Evolutionary conservation across 1,140 invertebrate genomes (phyloP).

Genomic region (Plodia interpunctella): DNA sequence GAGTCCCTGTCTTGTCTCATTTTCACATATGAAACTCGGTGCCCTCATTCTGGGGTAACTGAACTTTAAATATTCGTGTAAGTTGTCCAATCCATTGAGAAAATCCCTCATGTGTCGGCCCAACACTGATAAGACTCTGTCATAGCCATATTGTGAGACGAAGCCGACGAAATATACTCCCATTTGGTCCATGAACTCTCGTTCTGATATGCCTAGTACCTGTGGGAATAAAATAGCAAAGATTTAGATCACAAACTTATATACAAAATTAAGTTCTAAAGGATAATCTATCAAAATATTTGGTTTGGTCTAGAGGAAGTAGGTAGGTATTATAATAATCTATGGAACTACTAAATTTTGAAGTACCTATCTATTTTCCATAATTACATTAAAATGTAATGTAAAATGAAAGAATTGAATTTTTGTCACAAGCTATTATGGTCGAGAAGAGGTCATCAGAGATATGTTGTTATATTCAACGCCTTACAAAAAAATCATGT

Average conservation of each 20-base stretch:
- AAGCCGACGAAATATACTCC: constrained; percentile 93
- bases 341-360: too few species aligned
- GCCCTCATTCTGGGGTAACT: constrained; percentile 93
- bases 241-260: neutral
- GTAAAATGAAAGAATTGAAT: too few species aligned
- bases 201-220: constrained; percentile 90
- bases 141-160: constrained; percentile 96
- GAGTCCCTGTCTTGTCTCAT: constrained; percentile 93
- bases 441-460: too few species aligned
- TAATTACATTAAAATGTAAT: too few species aligned
- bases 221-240: constrained; percentile 50
- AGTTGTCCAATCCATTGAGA: constrained; percentile 96
- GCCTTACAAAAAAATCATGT: too few species aligned
- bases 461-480: too few species aligned
- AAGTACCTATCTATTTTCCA: too few species aligned
- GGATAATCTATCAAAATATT: too few species aligned
- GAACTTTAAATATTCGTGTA: constrained; percentile 98
- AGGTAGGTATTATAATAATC: too few species aligned
- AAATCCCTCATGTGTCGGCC: constrained; percentile 97
- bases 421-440: too few species aligned
- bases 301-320: too few species aligned
- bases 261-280: neutral
- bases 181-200: constrained; percentile 93
- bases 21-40: constrained; percentile 97
- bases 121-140: constrained; percentile 91